Evolutionary conservation across 2,113 vertebrate genomes (phyloP), one percentile per base, ranked within the genome.

Genomic region (Gnathonemus longibarbis): DNA sequence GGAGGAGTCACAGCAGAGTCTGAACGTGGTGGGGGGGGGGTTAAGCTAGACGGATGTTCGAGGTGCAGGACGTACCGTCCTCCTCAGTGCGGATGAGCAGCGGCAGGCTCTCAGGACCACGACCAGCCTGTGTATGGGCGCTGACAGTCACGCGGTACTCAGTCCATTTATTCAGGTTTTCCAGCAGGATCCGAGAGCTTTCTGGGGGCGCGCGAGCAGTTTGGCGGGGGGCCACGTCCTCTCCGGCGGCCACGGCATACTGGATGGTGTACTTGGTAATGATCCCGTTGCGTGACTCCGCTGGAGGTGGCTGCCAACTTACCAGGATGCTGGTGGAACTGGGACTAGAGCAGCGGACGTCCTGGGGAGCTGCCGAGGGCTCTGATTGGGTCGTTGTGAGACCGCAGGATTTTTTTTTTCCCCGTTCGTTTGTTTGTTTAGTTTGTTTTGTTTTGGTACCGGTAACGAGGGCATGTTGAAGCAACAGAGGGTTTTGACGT

Each of bases 251-350:
- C 19, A 95, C 95, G 53, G 95, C 93, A 91, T 98, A 99, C 95
- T 96, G 97, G 96, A 99, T 97, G 95, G 97, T 96, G 94, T 99
- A 99, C 94, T 96, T 96, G 31, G 97, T 97, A 93, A 99, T 96
- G 95, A 97, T 92, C 94, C 97, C 97, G 2, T 99, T 99, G 96
- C 97, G 97, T 92, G 97, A 97, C 93, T 97, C 98, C 95, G 95
- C 93, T 0, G 96, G 97, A 89, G 98, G 98, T 93, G 98, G 97
- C 91, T 96, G 96, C 98, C 98, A 99, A 98, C 98, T 99, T 97
- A 99, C 97, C 97, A 99, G 96, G 95, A 99, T 94, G 94, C 97
- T 98, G 96, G 97, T 98, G 95, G 98, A 98, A 95, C 97, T 98
- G 95, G 97, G 97, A 94, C 97, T 99, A 94, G 96, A 96, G 94